Percentiles rank a stretch among this genome's conserved stretches.
These are phyloP conservation scores for Leptopterna dolabrata DNA, from an alignment of 2,888 invertebrate genomes.

Conservation along the genomic window DNA sequence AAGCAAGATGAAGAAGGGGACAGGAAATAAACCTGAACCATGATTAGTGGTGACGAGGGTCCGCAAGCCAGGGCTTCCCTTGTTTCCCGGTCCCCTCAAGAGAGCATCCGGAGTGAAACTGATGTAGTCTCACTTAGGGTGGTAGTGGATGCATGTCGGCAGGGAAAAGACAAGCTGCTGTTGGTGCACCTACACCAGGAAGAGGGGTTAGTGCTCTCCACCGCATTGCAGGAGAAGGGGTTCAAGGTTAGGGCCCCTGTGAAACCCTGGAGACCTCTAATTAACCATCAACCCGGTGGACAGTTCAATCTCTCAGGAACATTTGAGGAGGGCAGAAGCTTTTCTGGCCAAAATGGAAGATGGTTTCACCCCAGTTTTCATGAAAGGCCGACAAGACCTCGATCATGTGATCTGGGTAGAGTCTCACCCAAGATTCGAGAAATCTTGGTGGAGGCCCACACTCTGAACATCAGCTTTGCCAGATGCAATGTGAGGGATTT, in stretches of 20 bases:
- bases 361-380: not conserved
- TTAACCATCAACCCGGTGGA: not conserved
- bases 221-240: no score
- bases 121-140: no score
- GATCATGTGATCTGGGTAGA: no score
- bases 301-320: not conserved
- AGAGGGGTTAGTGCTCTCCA: not conserved
- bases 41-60: no score
- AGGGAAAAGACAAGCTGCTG: no score
- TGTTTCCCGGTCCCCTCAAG: no score
- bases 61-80: no score
- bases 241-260: not conserved
- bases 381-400: not conserved
- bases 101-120: no score
- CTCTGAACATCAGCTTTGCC: not conserved
- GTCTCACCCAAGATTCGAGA: not conserved
- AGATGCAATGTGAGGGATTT: no score
- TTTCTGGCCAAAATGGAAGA: not conserved
- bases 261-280: not conserved
- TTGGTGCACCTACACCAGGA: not conserved
- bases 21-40: no score
- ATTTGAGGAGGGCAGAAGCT: not conserved
- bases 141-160: no score
- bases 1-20: no score
- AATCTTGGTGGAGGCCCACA: not conserved